Evolutionary conservation across 2,888 invertebrate species (phyloP), one percentile per base, ranked within the genome.

Genomic region (Metalampra italica): DNA sequence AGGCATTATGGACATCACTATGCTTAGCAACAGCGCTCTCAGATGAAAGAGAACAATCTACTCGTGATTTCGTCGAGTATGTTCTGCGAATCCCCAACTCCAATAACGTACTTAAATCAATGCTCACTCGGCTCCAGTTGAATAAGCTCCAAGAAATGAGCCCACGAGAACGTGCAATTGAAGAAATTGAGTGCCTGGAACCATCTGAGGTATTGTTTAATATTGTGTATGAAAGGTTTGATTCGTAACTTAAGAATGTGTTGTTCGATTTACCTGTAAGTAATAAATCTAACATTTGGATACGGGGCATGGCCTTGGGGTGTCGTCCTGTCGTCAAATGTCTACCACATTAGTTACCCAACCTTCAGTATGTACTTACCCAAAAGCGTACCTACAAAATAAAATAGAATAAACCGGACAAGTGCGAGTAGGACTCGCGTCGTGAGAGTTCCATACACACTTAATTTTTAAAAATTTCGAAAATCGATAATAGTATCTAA

Each of bases 91-190:
- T 85, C 13, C 82, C 84, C 0, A 76, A 83, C 46, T 68, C 83
- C 0, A 78, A 86, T n/a, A 79, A 73, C 50, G 75, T 84, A 2
- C 65, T 86, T 4, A 86, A 84, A 57, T 75, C 85, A 0, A 86
- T 86, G 0, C 67, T 86, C 0, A 79, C 76, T 0, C 65, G 75
- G 15, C 58, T 88, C 36, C 77, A 87, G 52, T 67, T 69, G 40
- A 78, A 71, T 49, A 60, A 73, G 5, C 75, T n/a, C n/a, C 36
- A 68, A 14, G 68, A 49, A 1, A 44, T 70, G 29, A 41, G 53
- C 14, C 57, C 61, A 4, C 62, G 63, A 9, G 69, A 71, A 30
- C 60, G 64, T 1, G 49, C 59, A 3, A 39, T 53, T 1, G 68
- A 72, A 1, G 71, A 75, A 0, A 55, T 53, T 0, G 76, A 82